phyloP scores from a whole-genome alignment of 2,797 vertebrate genomes.

The Picus viridis region DNA sequence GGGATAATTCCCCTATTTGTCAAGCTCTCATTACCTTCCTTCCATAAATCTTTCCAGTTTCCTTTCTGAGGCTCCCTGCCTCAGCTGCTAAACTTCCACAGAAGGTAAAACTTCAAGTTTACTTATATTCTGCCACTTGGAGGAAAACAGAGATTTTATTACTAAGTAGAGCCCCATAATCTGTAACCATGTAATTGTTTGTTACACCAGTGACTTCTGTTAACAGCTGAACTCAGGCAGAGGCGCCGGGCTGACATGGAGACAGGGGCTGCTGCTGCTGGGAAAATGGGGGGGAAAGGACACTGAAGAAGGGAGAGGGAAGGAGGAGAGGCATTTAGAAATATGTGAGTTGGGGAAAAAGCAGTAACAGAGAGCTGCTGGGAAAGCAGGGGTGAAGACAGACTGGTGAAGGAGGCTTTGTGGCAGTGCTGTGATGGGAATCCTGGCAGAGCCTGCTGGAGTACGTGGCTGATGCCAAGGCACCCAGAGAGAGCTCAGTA shows the following conservation, averaged over 20 bases:
- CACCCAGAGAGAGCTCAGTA: neutral
- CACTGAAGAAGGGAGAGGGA: neutral
- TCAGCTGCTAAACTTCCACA: neutral
- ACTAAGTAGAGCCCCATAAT: constrained; percentile 3
- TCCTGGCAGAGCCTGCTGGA: neutral
- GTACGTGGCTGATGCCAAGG: neutral
- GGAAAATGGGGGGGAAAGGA: neutral
- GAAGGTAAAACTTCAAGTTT: constrained; percentile 6
- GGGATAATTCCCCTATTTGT: constrained; percentile 18
- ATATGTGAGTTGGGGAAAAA: neutral
- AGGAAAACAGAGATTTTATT: constrained; percentile 31
- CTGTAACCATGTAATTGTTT: neutral
- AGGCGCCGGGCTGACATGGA: neutral
- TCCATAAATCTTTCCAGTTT: constrained; percentile 43
- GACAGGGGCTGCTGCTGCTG: neutral
- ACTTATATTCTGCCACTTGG: neutral
- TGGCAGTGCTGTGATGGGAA: neutral
- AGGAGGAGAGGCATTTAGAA: neutral
- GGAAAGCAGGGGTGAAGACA: neutral
- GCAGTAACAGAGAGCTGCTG: neutral
- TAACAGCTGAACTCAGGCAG: neutral
- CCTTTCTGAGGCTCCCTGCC: neutral
- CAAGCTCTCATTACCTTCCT: constrained; percentile 8
- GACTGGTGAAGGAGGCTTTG: neutral
- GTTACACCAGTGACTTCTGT: neutral